Conservation (phyloP, 2,797 vertebrate species). For the Mionectes olivaceus region DNA sequence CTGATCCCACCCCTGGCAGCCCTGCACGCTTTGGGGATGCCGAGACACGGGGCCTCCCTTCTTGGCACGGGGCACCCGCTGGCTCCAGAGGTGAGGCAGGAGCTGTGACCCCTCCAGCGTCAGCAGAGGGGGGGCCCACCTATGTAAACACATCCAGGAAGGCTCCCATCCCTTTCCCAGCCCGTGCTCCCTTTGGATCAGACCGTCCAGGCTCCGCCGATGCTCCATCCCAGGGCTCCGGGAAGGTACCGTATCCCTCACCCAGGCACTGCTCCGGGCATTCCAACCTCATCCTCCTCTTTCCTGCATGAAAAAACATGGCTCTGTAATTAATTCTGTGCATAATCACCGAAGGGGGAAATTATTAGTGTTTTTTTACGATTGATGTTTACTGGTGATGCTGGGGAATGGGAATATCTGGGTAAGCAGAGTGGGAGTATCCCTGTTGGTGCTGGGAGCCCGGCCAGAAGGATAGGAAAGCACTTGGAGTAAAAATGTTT, state of each 20-base stretch:
- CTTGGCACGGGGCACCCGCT: not conserved
- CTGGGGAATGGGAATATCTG: not conserved
- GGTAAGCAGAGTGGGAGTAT: not conserved
- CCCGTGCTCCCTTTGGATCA: not conserved
- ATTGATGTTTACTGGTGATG: not conserved
- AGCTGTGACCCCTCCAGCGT: not conserved
- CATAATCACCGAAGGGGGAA: not conserved
- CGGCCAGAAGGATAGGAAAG: not conserved
- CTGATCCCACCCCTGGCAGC: not conserved
- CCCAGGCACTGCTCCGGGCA: not conserved
- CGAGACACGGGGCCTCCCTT: not conserved
- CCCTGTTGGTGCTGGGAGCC: not conserved
- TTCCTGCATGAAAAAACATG: not conserved
- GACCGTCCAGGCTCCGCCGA: accelerated
- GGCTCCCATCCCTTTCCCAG: not conserved
- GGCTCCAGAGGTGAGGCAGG: not conserved
- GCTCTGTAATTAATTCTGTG: accelerated
- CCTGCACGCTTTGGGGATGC: accelerated
- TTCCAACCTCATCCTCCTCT: not conserved
- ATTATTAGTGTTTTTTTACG: not conserved
- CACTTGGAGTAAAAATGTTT: not conserved
- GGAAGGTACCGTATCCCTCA: not conserved
- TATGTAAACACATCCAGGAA: constrained; percentile 51
- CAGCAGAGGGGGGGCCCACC: constrained; percentile 13
- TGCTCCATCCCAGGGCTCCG: not conserved